A percentile compares a stretch with the other conserved stretches of the same genome.
These are phyloP conservation scores for Myrmecophaga tridactyla DNA, from an alignment of 2,113 vertebrate species.

Conservation along the genomic window DNA sequence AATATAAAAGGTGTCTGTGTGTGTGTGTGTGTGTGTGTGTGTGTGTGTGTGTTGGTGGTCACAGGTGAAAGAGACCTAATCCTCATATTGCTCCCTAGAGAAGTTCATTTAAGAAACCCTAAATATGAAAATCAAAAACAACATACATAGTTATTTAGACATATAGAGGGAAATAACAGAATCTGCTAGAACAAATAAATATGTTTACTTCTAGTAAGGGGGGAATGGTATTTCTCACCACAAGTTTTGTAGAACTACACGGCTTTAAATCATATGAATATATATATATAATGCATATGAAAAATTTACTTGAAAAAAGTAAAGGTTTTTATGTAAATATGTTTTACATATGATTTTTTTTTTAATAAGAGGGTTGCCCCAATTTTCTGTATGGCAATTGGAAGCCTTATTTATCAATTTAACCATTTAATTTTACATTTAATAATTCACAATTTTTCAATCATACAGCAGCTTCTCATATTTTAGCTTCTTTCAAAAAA, in stretches of 20 bases:
- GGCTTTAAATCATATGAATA: neutral
- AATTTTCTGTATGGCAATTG: neutral
- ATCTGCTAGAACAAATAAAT: neutral
- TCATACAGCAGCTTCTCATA: neutral
- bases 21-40: too few relatives aligned
- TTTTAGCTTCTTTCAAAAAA: neutral
- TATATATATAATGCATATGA: neutral
- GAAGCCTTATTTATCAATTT: neutral
- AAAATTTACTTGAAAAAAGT: neutral
- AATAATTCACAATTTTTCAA: conserved; percentile 7
- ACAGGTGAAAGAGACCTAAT: neutral
- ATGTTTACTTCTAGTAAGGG: neutral
- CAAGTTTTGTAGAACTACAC: neutral
- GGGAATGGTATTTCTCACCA: neutral
- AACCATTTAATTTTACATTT: neutral
- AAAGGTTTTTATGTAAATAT: neutral
- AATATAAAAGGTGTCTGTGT: neutral
- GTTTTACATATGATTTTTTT: neutral
- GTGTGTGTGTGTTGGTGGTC: too few relatives aligned
- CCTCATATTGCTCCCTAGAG: neutral
- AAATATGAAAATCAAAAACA: conserved; percentile 2
- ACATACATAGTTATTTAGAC: neutral
- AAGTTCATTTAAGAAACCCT: neutral
- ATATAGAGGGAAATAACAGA: neutral
- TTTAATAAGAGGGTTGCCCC: neutral